phyloP scores from a whole-genome alignment of 2,888 invertebrate genomes.

The Pandemis cinnamomeana region DNA sequence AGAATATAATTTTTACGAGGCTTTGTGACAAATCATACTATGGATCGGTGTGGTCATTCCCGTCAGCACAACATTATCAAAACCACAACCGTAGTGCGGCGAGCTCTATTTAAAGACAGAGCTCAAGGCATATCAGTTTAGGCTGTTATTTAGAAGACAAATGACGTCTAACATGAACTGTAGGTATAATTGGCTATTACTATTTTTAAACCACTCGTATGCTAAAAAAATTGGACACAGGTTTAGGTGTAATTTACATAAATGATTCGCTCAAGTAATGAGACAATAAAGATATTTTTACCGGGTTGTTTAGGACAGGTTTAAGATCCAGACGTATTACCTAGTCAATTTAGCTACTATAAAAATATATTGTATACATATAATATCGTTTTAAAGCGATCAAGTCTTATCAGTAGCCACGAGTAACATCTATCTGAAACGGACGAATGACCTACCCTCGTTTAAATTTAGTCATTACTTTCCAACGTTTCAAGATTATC shows the following conservation, averaged over 20 bases:
- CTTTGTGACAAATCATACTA: background rate
- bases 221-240: too few species aligned
- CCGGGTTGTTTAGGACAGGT: background rate
- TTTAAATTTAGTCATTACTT: background rate
- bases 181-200: too few species aligned
- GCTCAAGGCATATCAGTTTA: background rate
- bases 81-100: background rate
- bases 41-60: background rate
- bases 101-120: background rate
- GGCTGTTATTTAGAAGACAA: too few species aligned
- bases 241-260: too few species aligned
- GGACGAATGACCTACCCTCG: background rate
- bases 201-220: too few species aligned
- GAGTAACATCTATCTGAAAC: background rate
- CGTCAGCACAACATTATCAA: background rate
- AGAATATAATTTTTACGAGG: too few species aligned
- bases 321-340: background rate
- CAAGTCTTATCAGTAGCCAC: conserved; percentile 40
- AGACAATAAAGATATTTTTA: too few species aligned
- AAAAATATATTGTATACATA: conserved; percentile 35
- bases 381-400: conserved; percentile 40
- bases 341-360: conserved; percentile 28
- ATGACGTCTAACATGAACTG: too few species aligned
- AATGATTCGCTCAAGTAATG: too few species aligned
- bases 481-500: background rate